Percentiles rank a stretch among this genome's conserved stretches.
Evolutionary conservation across 2,888 invertebrate genomes (phyloP).

Genomic region (Tenthredo scrophulariae): DNA sequence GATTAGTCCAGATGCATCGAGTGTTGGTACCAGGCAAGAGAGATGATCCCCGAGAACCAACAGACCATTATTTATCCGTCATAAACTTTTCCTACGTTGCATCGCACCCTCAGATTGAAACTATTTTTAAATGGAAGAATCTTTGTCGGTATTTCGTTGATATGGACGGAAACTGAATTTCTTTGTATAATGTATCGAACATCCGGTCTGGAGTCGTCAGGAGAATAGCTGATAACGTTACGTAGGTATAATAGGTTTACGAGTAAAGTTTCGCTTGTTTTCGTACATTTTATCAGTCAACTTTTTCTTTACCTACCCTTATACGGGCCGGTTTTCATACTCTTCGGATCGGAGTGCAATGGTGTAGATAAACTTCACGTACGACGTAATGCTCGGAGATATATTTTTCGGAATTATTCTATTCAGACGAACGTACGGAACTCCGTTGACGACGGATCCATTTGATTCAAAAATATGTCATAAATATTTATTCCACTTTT

Average conservation of each 20-base stretch:
- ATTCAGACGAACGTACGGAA: not conserved
- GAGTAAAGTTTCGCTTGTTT: slow-evolving; percentile 30
- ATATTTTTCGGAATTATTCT: not conserved
- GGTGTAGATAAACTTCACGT: not conserved
- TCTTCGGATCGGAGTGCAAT: not conserved
- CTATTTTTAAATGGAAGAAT: not conserved
- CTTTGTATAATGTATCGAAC: not conserved
- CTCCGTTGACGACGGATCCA: not conserved
- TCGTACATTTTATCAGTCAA: slow-evolving; percentile 20
- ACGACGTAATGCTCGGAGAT: not conserved
- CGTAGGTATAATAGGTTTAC: not conserved
- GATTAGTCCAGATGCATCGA: slow-evolving; percentile 42
- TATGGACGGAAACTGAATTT: slow-evolving; percentile 4
- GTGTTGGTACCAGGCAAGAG: slow-evolving; percentile 19
- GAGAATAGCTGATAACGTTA: not conserved
- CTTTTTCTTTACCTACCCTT: slow-evolving; percentile 9
- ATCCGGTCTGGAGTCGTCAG: not conserved
- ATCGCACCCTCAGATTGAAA: not conserved
- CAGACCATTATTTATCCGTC: slow-evolving; percentile 23
- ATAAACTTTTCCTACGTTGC: not conserved
- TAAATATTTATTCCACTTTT: slow-evolving; percentile 38
- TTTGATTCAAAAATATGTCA: slow-evolving; percentile 3
- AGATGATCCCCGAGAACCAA: slow-evolving; percentile 21
- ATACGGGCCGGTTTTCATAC: not conserved
- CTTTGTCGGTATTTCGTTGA: not conserved